Evolutionary conservation across 1,140 invertebrate genomes (phyloP).

Genomic region (Brachionus koreanus): DNA sequence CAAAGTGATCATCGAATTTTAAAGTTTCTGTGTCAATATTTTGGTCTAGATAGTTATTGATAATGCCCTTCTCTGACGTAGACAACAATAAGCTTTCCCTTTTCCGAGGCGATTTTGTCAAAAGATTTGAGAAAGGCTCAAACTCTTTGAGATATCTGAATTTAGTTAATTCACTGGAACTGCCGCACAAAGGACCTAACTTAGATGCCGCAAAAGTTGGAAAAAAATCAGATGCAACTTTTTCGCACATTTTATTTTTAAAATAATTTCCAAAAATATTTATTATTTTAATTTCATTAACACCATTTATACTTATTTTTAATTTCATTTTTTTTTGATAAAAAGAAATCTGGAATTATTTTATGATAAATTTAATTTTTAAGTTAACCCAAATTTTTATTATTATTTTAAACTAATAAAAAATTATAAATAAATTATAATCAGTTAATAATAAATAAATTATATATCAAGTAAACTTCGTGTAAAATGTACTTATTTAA

Average conservation of each 20-base stretch:
- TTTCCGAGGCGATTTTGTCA: neutral
- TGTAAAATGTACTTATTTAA: too few relatives aligned
- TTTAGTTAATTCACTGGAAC: neutral
- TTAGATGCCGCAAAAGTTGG: neutral
- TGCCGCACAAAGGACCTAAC: neutral
- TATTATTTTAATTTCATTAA: neutral
- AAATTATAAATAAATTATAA: too few relatives aligned
- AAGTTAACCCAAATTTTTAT: neutral
- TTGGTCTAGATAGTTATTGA: neutral
- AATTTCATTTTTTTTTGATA: neutral
- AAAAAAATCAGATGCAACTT: neutral
- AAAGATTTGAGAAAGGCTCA: neutral
- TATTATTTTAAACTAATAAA: too few relatives aligned
- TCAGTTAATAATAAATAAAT: too few relatives aligned
- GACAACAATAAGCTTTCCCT: neutral
- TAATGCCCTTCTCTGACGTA: neutral
- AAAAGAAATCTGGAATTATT: neutral
- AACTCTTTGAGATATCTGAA: neutral
- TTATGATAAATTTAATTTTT: neutral
- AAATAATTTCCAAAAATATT: neutral
- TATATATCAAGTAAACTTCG: too few relatives aligned
- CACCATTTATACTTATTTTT: neutral
- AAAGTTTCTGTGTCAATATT: neutral
- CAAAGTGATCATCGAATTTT: neutral
- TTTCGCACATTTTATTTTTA: neutral